Evolutionary conservation across 2,888 invertebrate species (phyloP), one percentile per base, ranked within the genome.

Genomic region (Trimorus sp.): DNA sequence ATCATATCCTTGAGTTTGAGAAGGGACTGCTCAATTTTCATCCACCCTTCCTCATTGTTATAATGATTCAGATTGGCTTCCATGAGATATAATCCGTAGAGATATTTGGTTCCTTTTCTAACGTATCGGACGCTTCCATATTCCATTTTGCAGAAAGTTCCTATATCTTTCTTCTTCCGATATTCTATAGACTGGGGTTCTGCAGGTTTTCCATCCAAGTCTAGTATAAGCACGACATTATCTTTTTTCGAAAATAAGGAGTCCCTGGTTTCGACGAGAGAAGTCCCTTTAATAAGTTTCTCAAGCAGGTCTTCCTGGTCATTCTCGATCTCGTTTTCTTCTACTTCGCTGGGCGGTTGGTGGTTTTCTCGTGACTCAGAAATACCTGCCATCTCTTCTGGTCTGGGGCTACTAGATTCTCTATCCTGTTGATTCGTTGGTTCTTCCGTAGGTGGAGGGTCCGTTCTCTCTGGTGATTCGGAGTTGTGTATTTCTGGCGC

Each of bases 221-320:
- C 37, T 37, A 68, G 12, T 9, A 68, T 56, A 16, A 45, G 56
- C 0, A 68, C 48, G 1, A 68, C 9, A 36, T 68, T 68, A 16
- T 68, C 68, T 48, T 58, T 68, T 26, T 56, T n/a, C 36, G 56
- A 7, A 16, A 45, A 40, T 8, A 68, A n/a, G 8, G 68, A n/a
- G 11, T 68, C 68, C 56, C 58, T 42, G 0, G 68, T 45, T 68
- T 68, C 68, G 0, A 15, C 26, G 26, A 62, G 2, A 7, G n/a
- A 42, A 14, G 59, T 59, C 3, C 59, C 59, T 6, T 1, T 40
- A 9, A 59, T 40, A 5, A 59, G 0, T 37, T 59, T 59, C n/a
- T 59, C 59, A 2, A 59, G 42, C 1, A 4, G n/a, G 11, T 58
- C 58, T 38, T 58, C 37, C 1, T 38, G 38, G 1, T 58, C 58